Base-by-base conservation (phyloP, 64 coral and sea anemone genomes). In the Pocillopora damicornis region DNA sequence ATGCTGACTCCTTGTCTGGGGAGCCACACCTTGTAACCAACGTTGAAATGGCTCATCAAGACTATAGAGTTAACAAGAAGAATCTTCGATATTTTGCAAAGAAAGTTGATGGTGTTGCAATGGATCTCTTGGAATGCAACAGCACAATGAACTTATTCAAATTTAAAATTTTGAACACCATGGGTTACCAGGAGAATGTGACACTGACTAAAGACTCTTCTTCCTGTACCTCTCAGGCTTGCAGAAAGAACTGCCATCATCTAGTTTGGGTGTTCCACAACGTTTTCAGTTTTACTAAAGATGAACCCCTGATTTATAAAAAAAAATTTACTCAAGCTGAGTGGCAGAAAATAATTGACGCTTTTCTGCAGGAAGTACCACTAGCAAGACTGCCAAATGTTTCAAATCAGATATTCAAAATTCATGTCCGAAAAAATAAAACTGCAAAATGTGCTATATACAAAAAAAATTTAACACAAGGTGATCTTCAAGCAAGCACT, bases 401-500 rank as follows among this genome's bases (percentile, higher is more conserved):
- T 18, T 7, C 64, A 15, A 16, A 67, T 30, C 30, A 30, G 30
- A 30, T 30, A 30, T 30, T 30, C 30, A 30, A 30, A 30, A 30
- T 30, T 30, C 30, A 30, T 30, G 30, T 30, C 30, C 30, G 30
- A 30, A 30, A 30, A 30, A 30, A 30, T 30, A 30, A 30, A 30
- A 30, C 30, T 30, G 42, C 42, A 4, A 7, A 30, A 30, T 30
- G 30, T 30, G 30, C 30, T 51, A 51, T 79, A 60, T 91, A 80
- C 80, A 91, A 85, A 86, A 91, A 91, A 20, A 63, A 67, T 10
- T 35, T 91, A 15, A 20, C 23, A 9, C 36, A n/a, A 59, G 78
- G 88, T 90, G 88, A 90, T 74, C 60, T 82, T 7, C 88, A 90
- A 74, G 88, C 79, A 0, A 71, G 14, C 26, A 60, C 63, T 77